A percentile compares a stretch with the other conserved stretches of the same genome.
These are phyloP conservation scores for Bergia sp. DNA, from an alignment of 92 coral and sea anemone species.

Conservation along the genomic window DNA sequence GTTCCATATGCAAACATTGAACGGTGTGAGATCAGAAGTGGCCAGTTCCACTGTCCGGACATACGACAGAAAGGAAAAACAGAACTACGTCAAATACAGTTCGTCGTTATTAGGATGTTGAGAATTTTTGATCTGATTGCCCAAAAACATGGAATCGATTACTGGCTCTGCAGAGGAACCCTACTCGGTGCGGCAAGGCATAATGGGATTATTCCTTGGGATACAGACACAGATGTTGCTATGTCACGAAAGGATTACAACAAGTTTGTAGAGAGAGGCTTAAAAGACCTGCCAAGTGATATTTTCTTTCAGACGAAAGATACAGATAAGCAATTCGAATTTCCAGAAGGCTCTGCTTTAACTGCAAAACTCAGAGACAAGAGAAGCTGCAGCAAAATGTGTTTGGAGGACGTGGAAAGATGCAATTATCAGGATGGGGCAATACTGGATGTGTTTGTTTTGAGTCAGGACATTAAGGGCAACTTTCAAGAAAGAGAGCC, in stretches of 20 bases:
- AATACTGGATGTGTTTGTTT: conserved; percentile 65
- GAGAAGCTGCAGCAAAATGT: conserved; percentile 72
- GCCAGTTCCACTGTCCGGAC: conserved; percentile 61
- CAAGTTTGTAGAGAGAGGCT: conserved; percentile 60
- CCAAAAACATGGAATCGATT: conserved; percentile 56
- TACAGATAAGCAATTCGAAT: conserved; percentile 50
- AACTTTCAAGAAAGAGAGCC: conserved; percentile 36
- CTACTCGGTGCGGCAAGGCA: conserved; percentile 84
- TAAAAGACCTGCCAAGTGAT: conserved; percentile 63
- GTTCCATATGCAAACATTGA: conserved; percentile 47
- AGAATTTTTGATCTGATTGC: conserved; percentile 66
- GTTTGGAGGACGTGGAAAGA: conserved; percentile 28
- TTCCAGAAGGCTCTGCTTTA: conserved; percentile 49
- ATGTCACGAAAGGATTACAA: conserved; percentile 67
- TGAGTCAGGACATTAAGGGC: conserved; percentile 12
- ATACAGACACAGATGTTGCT: conserved; percentile 66
- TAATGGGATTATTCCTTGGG: conserved; percentile 82
- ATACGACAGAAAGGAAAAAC: conserved; percentile 47
- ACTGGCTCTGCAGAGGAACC: conserved; percentile 74
- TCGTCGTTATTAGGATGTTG: conserved; percentile 62
- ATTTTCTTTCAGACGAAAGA: conserved; percentile 72
- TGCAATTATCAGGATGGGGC: conserved; percentile 80
- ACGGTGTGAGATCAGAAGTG: conserved; percentile 26
- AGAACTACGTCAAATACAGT: conserved; percentile 59
- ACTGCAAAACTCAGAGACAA: conserved; percentile 71